phyloP scores from a whole-genome alignment of 1,140 invertebrate genomes.

The Ceratina japonica region DNA sequence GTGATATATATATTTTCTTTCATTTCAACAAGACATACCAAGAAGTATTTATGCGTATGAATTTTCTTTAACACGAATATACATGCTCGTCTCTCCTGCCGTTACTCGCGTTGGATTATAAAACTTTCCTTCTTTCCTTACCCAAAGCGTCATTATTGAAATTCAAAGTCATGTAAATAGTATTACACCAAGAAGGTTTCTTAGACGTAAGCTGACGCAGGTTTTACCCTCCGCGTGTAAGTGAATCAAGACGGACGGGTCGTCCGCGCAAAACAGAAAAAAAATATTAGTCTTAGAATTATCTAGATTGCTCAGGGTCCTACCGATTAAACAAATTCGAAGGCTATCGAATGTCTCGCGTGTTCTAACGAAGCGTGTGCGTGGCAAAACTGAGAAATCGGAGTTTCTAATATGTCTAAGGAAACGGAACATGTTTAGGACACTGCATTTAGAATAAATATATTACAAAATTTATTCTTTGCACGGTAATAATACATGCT shows the following conservation, averaged over 20 bases:
- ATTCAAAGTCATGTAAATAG: constrained; percentile 72
- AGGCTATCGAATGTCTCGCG: constrained; percentile 43
- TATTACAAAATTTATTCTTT: constrained; percentile 66
- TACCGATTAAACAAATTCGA: constrained; percentile 39
- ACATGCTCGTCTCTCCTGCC: neutral
- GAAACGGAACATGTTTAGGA: constrained; percentile 20
- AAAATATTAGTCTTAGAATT: constrained; percentile 39
- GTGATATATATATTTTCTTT: constrained; percentile 20
- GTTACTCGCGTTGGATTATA: constrained; percentile 6
- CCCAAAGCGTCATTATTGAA: constrained; percentile 17
- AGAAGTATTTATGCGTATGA: neutral
- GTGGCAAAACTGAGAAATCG: neutral
- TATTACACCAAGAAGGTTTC: constrained; percentile 48
- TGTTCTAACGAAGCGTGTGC: neutral
- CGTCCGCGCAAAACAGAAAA: constrained; percentile 17
- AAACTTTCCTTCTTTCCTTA: constrained; percentile 22
- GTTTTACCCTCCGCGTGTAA: constrained; percentile 1
- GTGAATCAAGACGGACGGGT: constrained; percentile 19
- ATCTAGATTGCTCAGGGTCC: constrained; percentile 62
- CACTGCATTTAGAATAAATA: constrained; percentile 63
- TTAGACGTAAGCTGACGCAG: constrained; percentile 28
- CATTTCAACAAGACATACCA: neutral
- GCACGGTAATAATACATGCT: constrained; percentile 58
- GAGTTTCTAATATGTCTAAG: constrained; percentile 43
- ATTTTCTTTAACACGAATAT: constrained; percentile 13